phyloP scores from a whole-genome alignment of 1,140 invertebrate genomes.

The Diorhabda elongata region DNA sequence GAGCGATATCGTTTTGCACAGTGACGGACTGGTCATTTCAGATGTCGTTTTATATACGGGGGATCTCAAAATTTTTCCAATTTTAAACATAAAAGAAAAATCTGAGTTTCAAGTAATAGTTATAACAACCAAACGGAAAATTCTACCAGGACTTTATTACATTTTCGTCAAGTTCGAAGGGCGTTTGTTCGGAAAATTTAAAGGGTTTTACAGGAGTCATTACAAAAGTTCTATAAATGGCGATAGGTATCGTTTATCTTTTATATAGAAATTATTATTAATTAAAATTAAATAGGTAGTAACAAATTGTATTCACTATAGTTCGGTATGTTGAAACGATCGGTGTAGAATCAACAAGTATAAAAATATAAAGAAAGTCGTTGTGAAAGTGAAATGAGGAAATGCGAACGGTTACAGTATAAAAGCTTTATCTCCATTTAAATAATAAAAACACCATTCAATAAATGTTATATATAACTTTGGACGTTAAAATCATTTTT shows the following conservation, averaged over 20 bases:
- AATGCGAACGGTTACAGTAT: no score
- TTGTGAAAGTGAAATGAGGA: no score
- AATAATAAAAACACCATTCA: no score
- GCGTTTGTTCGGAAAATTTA: slow-evolving; percentile 60
- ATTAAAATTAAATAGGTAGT: background rate
- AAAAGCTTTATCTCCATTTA: no score
- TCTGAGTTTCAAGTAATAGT: slow-evolving; percentile 64
- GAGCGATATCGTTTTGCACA: slow-evolving; percentile 66
- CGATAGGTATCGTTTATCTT: slow-evolving; percentile 52
- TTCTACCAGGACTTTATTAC: slow-evolving; percentile 59
- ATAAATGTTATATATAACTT: no score
- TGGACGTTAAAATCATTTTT: no score
- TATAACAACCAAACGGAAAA: slow-evolving; percentile 50
- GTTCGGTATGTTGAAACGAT: background rate
- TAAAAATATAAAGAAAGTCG: no score
- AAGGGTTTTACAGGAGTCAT: slow-evolving; percentile 75
- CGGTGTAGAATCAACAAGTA: no score
- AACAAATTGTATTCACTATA: background rate
- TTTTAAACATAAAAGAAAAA: slow-evolving; percentile 51
- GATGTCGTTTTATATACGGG: slow-evolving; percentile 41
- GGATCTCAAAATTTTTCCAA: slow-evolving; percentile 20
- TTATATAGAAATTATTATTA: background rate
- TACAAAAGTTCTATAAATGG: slow-evolving; percentile 59
- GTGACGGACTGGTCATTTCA: slow-evolving; percentile 59
- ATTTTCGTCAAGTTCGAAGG: slow-evolving; percentile 66